These are phyloP conservation scores for Eupithecia pulchellata DNA, from an alignment of 2,888 invertebrate species.

Conservation along the genomic window DNA sequence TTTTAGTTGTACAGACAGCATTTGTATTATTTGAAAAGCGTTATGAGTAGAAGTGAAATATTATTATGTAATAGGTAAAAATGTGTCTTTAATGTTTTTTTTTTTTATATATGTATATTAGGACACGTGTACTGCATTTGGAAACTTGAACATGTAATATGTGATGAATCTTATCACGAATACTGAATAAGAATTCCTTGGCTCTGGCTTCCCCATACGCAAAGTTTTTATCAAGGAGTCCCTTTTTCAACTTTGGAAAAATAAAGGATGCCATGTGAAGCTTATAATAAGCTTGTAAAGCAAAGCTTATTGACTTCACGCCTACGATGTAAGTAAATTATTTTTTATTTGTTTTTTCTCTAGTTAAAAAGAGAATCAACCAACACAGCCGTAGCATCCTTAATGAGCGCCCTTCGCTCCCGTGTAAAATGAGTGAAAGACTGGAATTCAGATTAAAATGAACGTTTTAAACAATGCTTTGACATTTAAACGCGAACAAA, in stretches of 20 bases:
- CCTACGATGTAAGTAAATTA: background rate
- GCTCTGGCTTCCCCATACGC: background rate
- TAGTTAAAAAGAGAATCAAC: background rate
- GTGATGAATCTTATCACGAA: background rate
- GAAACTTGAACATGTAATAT: background rate
- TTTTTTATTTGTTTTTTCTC: background rate
- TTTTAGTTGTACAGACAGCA: background rate
- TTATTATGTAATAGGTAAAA: background rate
- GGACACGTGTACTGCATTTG: background rate
- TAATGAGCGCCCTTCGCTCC: conserved; percentile 42
- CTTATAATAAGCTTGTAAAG: background rate
- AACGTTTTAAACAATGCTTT: conserved; percentile 60
- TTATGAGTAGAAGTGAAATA: background rate
- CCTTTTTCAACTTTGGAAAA: no score
- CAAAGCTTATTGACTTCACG: background rate
- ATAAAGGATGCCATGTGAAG: no score
- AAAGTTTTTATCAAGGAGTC: background rate
- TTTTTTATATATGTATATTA: no score
- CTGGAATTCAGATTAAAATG: conserved; percentile 68
- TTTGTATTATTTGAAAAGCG: background rate
- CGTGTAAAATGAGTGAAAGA: conserved; percentile 70
- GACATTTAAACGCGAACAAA: conserved; percentile 48
- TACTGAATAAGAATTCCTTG: background rate
- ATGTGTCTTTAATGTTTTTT: background rate
- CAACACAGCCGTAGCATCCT: conserved; percentile 15